A percentile compares a stretch with the other conserved stretches of the same genome.
phyloP scores from a whole-genome alignment of 2,888 invertebrate genomes.

The Ametastegia equiseti region DNA sequence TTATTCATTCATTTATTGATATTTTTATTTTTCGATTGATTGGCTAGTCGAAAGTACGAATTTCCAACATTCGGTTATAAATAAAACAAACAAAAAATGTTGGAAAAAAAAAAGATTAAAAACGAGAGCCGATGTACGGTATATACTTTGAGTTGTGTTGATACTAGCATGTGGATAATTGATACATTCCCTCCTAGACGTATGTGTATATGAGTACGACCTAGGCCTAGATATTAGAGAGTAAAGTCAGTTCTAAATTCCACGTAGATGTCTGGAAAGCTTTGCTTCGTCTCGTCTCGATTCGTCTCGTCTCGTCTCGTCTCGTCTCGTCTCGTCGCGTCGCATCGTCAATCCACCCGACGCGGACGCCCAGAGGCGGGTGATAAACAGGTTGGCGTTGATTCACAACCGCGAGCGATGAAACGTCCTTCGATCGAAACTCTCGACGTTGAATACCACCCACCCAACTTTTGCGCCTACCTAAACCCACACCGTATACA shows the following conservation, averaged over 20 bases:
- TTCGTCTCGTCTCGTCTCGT: neutral
- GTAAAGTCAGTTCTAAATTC: slow-evolving; percentile 10
- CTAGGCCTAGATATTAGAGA: neutral
- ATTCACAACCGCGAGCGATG: slow-evolving; percentile 7
- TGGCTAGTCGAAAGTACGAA: too few species aligned
- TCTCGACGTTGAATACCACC: neutral
- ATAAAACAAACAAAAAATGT: too few species aligned
- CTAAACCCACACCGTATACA: too few species aligned
- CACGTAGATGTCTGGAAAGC: neutral
- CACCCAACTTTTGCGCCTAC: neutral
- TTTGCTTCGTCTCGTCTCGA: neutral
- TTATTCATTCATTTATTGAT: too few species aligned
- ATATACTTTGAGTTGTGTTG: too few species aligned
- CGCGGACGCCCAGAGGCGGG: neutral
- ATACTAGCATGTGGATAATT: neutral
- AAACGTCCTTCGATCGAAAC: slow-evolving; percentile 37
- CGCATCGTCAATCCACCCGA: neutral
- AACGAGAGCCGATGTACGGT: too few species aligned
- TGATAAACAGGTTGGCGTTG: slow-evolving; percentile 37
- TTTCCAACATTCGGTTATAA: too few species aligned
- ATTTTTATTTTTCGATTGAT: too few species aligned
- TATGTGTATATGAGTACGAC: neutral
- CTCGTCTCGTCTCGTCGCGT: neutral
- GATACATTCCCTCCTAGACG: neutral
- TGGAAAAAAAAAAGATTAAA: too few species aligned